These are phyloP conservation scores for Pomatorhinus ruficollis DNA, from an alignment of 2,113 vertebrate species.

Conservation along the genomic window DNA sequence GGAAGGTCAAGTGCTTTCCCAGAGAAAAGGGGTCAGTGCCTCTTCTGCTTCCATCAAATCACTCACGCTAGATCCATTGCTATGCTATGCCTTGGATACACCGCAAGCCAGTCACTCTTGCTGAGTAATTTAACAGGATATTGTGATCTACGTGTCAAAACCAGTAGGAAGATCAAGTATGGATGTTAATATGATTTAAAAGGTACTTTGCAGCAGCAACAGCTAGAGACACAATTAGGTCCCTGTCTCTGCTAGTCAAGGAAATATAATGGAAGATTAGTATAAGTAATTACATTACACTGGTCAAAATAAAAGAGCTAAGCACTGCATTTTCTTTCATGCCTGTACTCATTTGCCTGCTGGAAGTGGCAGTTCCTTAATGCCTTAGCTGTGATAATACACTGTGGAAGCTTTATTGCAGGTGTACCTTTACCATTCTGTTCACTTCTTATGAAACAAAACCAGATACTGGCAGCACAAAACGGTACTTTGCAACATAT, in stretches of 20 bases:
- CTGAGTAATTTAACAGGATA: slow-evolving; percentile 8
- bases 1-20: slow-evolving; percentile 2
- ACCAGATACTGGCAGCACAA: background rate
- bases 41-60: background rate
- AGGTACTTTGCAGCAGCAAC: slow-evolving; percentile 12
- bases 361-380: background rate
- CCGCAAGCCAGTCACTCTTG: background rate
- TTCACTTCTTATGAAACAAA: background rate
- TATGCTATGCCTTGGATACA: background rate
- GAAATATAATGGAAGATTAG: slow-evolving; percentile 20
- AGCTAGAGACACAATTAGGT: slow-evolving; percentile 23
- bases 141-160: slow-evolving; percentile 14
- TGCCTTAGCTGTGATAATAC: background rate
- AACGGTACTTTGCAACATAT: background rate
- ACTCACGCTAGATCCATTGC: background rate
- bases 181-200: slow-evolving; percentile 33
- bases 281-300: slow-evolving; percentile 5
- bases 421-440: background rate
- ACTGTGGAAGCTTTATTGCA: background rate
- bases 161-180: background rate
- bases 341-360: background rate
- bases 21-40: background rate
- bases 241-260: background rate
- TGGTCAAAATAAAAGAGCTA: slow-evolving; percentile 27
- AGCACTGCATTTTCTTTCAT: background rate